phyloP scores from a whole-genome alignment of 2,113 vertebrate genomes.

The Manacus vitellinus region DNA sequence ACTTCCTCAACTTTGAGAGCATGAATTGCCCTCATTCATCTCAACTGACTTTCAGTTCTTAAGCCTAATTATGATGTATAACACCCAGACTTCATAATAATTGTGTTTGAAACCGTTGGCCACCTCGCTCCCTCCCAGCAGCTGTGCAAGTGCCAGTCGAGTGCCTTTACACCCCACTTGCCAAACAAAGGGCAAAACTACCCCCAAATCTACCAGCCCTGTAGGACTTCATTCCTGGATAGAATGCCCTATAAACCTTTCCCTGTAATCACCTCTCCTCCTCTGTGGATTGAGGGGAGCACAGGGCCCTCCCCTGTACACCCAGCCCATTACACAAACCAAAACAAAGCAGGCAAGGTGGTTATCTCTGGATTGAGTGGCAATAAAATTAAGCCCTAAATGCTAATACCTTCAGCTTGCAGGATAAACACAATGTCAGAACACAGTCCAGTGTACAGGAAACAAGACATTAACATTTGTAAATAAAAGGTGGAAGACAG shows the following conservation, averaged over 20 bases:
- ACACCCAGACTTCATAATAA: constrained; percentile 41
- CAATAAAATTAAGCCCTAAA: constrained; percentile 29
- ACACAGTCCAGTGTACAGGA: background rate
- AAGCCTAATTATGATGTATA: constrained; percentile 58
- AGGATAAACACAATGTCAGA: background rate
- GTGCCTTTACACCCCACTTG: background rate
- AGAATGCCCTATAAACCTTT: background rate
- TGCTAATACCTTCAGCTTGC: constrained; percentile 7
- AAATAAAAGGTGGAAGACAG: background rate
- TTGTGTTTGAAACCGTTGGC: constrained; percentile 8
- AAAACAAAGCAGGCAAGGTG: background rate
- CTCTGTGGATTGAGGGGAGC: background rate
- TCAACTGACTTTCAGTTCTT: constrained; percentile 29
- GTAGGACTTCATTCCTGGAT: background rate
- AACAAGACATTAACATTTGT: background rate
- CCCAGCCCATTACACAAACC: background rate
- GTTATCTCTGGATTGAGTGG: constrained; percentile 12
- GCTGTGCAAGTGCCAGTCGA: constrained; percentile 6
- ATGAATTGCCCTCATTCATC: constrained; percentile 54
- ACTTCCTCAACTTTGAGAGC: background rate
- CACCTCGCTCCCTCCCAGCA: background rate
- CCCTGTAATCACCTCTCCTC: background rate
- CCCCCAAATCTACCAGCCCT: background rate
- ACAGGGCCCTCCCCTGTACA: background rate
- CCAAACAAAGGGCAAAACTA: constrained; percentile 6